Evolutionary conservation across 2,113 vertebrate genomes (phyloP).

Genomic region (Pavo muticus): DNA sequence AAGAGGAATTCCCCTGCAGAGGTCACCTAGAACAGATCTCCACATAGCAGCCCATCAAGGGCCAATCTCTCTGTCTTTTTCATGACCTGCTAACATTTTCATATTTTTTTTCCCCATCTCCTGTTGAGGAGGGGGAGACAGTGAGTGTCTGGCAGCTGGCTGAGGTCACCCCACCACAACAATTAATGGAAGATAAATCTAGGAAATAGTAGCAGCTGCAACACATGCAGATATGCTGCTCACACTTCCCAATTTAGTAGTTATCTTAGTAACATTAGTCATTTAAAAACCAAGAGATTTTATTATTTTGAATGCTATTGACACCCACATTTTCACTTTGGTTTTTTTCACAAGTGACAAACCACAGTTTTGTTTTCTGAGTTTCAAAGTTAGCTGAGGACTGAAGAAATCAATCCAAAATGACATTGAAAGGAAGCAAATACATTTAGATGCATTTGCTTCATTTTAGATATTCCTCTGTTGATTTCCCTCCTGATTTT

Average conservation of each 20-base stretch:
- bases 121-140: not conserved
- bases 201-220: not conserved
- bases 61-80: not conserved
- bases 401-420: not conserved
- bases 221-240: not conserved
- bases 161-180: not conserved
- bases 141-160: not conserved
- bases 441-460: not conserved
- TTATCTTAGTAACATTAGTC: not conserved
- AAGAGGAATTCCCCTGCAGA: not conserved
- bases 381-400: not conserved
- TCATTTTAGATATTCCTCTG: not conserved
- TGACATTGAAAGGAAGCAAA: not conserved
- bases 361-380: not conserved
- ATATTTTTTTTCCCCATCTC: accelerated
- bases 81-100: not conserved
- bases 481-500: not conserved
- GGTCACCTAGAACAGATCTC: not conserved
- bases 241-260: not conserved
- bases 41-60: not conserved
- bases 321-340: not conserved
- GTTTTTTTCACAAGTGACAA: not conserved
- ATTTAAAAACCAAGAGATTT: not conserved
- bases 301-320: not conserved
- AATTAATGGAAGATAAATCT: not conserved